Base-by-base conservation (phyloP, 2,888 invertebrate genomes). In the Sarcophaga carnaria region DNA sequence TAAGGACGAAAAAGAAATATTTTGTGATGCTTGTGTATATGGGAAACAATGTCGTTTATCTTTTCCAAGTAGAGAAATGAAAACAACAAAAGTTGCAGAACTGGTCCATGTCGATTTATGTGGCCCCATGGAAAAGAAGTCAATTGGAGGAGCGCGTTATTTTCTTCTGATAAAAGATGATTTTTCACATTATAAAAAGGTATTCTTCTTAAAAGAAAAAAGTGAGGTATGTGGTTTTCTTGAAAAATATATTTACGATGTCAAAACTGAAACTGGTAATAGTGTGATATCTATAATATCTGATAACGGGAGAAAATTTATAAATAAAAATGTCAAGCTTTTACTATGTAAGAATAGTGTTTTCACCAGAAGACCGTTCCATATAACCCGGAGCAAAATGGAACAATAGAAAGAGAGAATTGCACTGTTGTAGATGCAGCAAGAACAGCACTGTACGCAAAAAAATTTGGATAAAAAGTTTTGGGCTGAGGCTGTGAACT, bases 401-500 rank as follows among this genome's bases (percentile, higher is more conserved):
- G 82, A 4, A 63, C 63, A 67, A 75, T 14, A 63, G 84, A 84
- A 54, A 69, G 80, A 60, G 76, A 70, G 22, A 89, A 89, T 54
- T 72, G 89, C 25, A 88, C 89, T 5, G 69, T 89, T 45, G 66
- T 88, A 6, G 90, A 90, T 76, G 88, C 70, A 47, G 88, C 85
- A 11, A 80, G 86, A 75, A 86, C 88, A 54, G 84, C 89, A 79
- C 20, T 89, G 17, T 66, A 71, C 49, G 78, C 86, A n/a, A 83
- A 88, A 20, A 17, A 62, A 69, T 60, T 74, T 85, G 47, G 12
- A 54, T 12, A 75, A 83, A 37, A 67, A 22, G 4, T 70, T 67
- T 88, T 88, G 88, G 88, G 86, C 85, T 12, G 87, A 90, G 79
- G 88, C 89, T 12, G 79, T 83, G 12, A 85, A 88, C 63, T 88